These are phyloP conservation scores for Periophthalmus modestus DNA, from an alignment of 2,113 vertebrate species.

Conservation along the genomic window DNA sequence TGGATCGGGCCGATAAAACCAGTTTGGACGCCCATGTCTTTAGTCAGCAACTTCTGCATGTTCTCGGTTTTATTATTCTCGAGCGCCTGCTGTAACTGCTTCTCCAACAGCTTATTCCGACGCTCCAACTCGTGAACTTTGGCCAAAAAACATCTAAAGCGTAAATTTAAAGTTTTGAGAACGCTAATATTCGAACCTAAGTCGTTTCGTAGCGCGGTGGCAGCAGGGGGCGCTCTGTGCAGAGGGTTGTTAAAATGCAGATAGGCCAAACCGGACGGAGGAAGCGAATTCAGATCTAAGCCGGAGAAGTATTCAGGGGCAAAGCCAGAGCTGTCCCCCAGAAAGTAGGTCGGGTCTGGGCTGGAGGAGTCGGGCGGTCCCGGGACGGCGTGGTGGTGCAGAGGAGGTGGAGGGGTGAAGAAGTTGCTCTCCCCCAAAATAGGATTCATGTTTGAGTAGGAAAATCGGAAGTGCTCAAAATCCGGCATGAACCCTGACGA, in stretches of 20 bases:
- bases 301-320: conserved; percentile 58
- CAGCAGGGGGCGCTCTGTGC: conserved; percentile 71
- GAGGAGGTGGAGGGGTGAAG: conserved; percentile 29
- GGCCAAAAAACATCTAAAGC: conserved; percentile 87
- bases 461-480: conserved; percentile 77
- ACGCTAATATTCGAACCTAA: conserved; percentile 88
- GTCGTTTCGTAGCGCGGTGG: conserved; percentile 79
- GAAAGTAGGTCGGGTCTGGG: conserved; percentile 55
- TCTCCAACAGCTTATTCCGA: conserved; percentile 84
- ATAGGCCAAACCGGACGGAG: conserved; percentile 57
- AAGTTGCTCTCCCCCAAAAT: conserved; percentile 66
- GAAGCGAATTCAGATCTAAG: conserved; percentile 60
- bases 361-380: conserved; percentile 45
- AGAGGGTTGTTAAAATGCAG: conserved; percentile 51
- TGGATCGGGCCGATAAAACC: conserved; percentile 60
- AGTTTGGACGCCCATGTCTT: conserved; percentile 81
- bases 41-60: conserved; percentile 63
- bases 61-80: conserved; percentile 42
- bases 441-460: conserved; percentile 76
- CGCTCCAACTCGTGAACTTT: conserved; percentile 88
- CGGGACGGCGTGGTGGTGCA: conserved; percentile 47
- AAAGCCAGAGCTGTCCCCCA: conserved; percentile 56
- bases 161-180: conserved; percentile 86
- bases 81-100: conserved; percentile 81
- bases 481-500: conserved; percentile 75